phyloP scores from a whole-genome alignment of 2,797 vertebrate genomes.

The Peromyscus eremicus region DNA sequence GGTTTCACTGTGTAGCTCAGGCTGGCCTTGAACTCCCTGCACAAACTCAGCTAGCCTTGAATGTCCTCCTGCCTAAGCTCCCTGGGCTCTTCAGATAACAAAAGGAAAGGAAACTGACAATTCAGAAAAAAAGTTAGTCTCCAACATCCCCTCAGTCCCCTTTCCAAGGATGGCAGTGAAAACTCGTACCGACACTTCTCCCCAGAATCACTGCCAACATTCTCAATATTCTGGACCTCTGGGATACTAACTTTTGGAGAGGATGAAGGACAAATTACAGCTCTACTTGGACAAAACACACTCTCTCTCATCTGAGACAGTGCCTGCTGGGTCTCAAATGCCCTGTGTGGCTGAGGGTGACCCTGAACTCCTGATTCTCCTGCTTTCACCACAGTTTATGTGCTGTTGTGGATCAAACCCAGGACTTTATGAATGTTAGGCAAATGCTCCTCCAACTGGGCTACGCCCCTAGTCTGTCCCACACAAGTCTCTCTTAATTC shows the following conservation, averaged over 20 bases:
- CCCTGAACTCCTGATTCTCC: background rate
- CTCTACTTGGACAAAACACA: background rate
- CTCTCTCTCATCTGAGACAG: background rate
- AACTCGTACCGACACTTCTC: background rate
- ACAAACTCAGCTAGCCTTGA: background rate
- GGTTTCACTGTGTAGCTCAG: background rate
- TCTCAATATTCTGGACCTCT: constrained; percentile 19
- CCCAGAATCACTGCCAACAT: background rate
- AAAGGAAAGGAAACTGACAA: constrained; percentile 5
- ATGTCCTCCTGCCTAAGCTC: background rate
- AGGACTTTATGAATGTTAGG: background rate
- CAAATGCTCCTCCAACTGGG: background rate
- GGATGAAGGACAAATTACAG: constrained; percentile 27
- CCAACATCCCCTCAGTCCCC: background rate
- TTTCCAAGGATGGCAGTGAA: constrained; percentile 17
- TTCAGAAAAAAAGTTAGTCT: background rate
- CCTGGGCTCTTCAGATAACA: background rate
- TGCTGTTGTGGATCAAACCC: background rate
- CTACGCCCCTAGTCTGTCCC: background rate
- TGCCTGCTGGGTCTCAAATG: background rate
- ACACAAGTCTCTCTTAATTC: constrained; percentile 25
- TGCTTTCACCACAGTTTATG: background rate
- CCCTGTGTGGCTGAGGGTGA: background rate
- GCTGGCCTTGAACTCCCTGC: background rate
- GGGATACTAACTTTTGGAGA: constrained; percentile 28